Percentiles rank a stretch among this genome's conserved stretches.
Conservation (phyloP, 2,797 vertebrate genomes). For the Mormyrus proboscirostris region DNA sequence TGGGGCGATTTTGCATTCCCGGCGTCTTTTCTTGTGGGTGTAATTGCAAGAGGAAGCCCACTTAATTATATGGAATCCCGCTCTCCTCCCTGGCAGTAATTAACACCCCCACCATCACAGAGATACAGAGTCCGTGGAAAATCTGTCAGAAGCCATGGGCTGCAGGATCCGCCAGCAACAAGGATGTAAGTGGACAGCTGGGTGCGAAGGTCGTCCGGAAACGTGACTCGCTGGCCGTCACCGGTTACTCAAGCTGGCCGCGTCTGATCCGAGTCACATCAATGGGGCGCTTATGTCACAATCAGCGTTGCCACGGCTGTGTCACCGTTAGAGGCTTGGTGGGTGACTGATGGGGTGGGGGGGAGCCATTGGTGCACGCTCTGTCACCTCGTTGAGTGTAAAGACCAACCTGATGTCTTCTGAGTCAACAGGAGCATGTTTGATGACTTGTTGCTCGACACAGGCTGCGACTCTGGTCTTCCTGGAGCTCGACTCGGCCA, state of each 20-base stretch:
- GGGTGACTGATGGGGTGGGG: background rate
- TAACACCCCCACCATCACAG: slow-evolving; percentile 39
- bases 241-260: background rate
- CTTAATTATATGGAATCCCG: slow-evolving; percentile 10
- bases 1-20: background rate
- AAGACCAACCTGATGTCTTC: background rate
- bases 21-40: background rate
- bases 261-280: slow-evolving; percentile 9
- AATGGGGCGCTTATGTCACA: background rate
- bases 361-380: background rate
- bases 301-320: background rate
- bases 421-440: background rate
- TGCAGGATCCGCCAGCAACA: slow-evolving; percentile 39
- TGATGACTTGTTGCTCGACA: background rate
- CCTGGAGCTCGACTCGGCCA: background rate
- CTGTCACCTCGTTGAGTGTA: background rate
- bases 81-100: slow-evolving; percentile 41
- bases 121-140: slow-evolving; percentile 40
- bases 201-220: background rate
- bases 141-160: slow-evolving; percentile 34
- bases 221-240: background rate
- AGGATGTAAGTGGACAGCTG: slow-evolving; percentile 38
- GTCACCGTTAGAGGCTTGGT: background rate
- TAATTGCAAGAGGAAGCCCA: background rate
- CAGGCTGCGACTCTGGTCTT: background rate